Evolutionary conservation across 1,140 invertebrate genomes (phyloP), one percentile per base, ranked within the genome.

Genomic region (Pseudomyrmex gracilis): DNA sequence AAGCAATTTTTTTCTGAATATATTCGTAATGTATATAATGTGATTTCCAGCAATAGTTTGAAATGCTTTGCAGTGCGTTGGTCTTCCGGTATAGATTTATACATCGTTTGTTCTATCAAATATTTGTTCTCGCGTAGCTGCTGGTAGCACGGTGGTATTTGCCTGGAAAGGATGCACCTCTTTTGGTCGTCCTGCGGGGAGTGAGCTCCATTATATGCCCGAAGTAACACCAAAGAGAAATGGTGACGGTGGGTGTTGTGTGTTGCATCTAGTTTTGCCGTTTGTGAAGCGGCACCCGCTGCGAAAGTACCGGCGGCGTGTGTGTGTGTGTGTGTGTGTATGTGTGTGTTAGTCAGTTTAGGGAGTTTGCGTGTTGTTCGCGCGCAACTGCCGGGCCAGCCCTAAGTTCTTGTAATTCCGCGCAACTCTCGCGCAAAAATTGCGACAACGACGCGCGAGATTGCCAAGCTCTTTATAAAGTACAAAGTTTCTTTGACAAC

Each of bases 331-430:
- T n/a, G n/a, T n/a, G n/a, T n/a, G n/a, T n/a, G n/a, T n/a, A n/a
- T 34, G 53, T 53, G 64, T 78, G 53, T 77, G 73, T 77, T 77
- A 66, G 73, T 78, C 76, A 58, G 76, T 78, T 78, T 78, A 70
- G 20, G 53, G 53, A 78, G 76, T 78, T 78, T 57, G 64, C 64
- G 76, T 70, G 64, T 68, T 70, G 20, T 78, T 70, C 76, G 15
- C 76, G 51, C 15, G 51, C 64, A 78, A 78, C 53, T 78, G 51
- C 64, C 64, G 55, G 74, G 34, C 74, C 57, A 55, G 53, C 20
- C 53, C 64, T 70, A 78, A 70, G 64, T 78, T n/a, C 76, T 70
- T 34, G 76, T 78, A 78, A 78, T 78, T 57, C 53, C 64, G 61
- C 22, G 74, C 43, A 68, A 68, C 43, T 68, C 34, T 10, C 64